Evolutionary conservation across 2,888 invertebrate genomes (phyloP).

Genomic region (Agonopterix heracliana): DNA sequence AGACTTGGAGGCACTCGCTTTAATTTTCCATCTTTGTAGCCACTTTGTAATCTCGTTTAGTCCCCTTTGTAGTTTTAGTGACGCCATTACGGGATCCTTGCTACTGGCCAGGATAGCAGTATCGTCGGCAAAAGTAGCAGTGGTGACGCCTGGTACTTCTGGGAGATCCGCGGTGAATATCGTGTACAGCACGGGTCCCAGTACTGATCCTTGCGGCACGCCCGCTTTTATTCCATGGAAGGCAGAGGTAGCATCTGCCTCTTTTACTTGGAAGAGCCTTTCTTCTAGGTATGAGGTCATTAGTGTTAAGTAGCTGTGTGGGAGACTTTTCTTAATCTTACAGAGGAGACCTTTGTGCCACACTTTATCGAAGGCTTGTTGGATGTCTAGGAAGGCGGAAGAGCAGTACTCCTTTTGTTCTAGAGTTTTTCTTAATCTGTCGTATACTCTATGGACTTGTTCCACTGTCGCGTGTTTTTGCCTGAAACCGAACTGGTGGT

Average conservation of each 20-base stretch:
- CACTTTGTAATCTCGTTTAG: slow-evolving; percentile 7
- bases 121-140: slow-evolving; percentile 15
- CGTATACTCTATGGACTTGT: slow-evolving; percentile 7
- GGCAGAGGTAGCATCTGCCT: too few relatives aligned
- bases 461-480: background rate
- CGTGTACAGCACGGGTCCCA: slow-evolving; percentile 11
- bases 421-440: slow-evolving; percentile 4
- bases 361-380: slow-evolving; percentile 22
- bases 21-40: slow-evolving; percentile 13
- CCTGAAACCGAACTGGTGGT: slow-evolving; percentile 14
- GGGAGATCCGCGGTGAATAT: slow-evolving; percentile 11
- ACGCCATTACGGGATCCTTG: slow-evolving; percentile 4
- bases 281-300: too few relatives aligned
- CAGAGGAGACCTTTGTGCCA: slow-evolving; percentile 19
- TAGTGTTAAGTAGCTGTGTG: too few relatives aligned
- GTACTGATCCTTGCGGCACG: slow-evolving; percentile 11
- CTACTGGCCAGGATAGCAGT: slow-evolving; percentile 7
- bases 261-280: too few relatives aligned
- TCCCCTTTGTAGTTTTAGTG: slow-evolving; percentile 4
- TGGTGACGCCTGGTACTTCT: too few relatives aligned
- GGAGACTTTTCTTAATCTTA: too few relatives aligned
- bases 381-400: slow-evolving; percentile 17
- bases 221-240: too few relatives aligned
- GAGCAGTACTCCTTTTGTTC: slow-evolving; percentile 17
- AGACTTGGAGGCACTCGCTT: slow-evolving; percentile 8